Evolutionary conservation across 2,113 vertebrate genomes (phyloP).

Genomic region (Vimba vimba): DNA sequence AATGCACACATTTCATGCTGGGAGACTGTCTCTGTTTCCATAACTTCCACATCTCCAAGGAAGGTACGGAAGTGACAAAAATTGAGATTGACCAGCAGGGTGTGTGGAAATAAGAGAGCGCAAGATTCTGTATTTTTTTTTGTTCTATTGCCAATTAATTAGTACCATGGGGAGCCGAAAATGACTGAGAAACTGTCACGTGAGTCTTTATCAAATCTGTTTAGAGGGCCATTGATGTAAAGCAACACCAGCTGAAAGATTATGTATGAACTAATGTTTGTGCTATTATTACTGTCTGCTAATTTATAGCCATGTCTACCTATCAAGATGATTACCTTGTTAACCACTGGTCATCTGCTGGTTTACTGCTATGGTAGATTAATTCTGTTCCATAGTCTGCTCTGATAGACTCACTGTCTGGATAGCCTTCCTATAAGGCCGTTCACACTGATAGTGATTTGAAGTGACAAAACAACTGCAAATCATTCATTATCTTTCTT

Average conservation of each 20-base stretch:
- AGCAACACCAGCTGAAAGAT: not conserved
- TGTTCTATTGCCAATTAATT: slow-evolving; percentile 43
- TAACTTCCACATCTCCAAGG: not conserved
- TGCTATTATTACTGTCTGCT: slow-evolving; percentile 24
- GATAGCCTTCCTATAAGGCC: not conserved
- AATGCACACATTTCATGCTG: slow-evolving; percentile 5
- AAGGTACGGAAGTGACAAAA: not conserved
- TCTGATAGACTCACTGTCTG: not conserved
- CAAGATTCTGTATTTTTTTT: not conserved
- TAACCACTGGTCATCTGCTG: not conserved
- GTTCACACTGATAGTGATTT: not conserved
- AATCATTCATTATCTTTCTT: too few species aligned
- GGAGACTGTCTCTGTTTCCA: not conserved
- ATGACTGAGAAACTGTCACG: slow-evolving; percentile 45
- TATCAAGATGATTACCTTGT: not conserved
- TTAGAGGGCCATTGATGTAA: slow-evolving; percentile 23
- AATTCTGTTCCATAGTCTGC: not conserved
- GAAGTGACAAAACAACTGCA: too few species aligned
- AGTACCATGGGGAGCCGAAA: slow-evolving; percentile 38
- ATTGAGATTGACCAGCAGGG: slow-evolving; percentile 17
- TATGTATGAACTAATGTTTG: not conserved
- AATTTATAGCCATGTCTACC: slow-evolving; percentile 34
- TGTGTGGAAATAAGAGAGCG: slow-evolving; percentile 22
- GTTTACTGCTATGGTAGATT: not conserved
- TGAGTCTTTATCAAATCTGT: slow-evolving; percentile 31